phyloP scores from a whole-genome alignment of 1,140 invertebrate species.

The Drosophila gunungcola region DNA sequence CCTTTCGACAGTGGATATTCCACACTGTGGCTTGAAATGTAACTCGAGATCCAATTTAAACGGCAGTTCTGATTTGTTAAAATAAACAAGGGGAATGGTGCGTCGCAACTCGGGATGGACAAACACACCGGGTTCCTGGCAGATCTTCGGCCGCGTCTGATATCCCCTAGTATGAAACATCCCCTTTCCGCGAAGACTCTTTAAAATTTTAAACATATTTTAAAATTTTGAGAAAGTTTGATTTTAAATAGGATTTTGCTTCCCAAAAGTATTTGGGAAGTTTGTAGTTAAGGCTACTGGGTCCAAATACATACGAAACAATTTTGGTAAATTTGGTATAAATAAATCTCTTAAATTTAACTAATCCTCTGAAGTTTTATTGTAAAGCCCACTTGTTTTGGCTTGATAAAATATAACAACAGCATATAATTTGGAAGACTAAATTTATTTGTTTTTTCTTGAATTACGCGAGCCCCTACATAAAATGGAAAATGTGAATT shows the following conservation, averaged over 20 bases:
- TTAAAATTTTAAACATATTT: conserved; percentile 4
- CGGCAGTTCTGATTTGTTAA: not conserved
- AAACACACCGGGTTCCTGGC: not conserved
- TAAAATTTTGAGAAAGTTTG: conserved; percentile 1
- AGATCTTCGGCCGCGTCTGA: not conserved
- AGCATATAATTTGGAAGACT: not conserved
- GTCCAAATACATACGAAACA: too few species aligned
- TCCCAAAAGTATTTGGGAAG: conserved; percentile 2
- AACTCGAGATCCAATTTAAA: not conserved
- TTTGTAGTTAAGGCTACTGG: not conserved
- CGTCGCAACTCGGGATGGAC: conserved; percentile 39
- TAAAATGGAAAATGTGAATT: not conserved
- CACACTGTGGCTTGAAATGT: not conserved
- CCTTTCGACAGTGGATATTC: not conserved
- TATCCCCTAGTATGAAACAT: not conserved
- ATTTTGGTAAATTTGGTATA: too few species aligned
- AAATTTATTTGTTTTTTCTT: not conserved
- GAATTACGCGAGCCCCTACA: not conserved
- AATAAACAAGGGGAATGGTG: conserved; percentile 18
- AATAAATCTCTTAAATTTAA: too few species aligned
- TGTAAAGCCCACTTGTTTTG: too few species aligned
- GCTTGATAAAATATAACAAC: too few species aligned
- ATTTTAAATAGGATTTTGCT: not conserved
- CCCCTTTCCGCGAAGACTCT: not conserved
- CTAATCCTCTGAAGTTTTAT: too few species aligned